Evolutionary conservation across 1,140 invertebrate species (phyloP), one percentile per base, ranked within the genome.

Genomic region (Monochamus saltuarius): DNA sequence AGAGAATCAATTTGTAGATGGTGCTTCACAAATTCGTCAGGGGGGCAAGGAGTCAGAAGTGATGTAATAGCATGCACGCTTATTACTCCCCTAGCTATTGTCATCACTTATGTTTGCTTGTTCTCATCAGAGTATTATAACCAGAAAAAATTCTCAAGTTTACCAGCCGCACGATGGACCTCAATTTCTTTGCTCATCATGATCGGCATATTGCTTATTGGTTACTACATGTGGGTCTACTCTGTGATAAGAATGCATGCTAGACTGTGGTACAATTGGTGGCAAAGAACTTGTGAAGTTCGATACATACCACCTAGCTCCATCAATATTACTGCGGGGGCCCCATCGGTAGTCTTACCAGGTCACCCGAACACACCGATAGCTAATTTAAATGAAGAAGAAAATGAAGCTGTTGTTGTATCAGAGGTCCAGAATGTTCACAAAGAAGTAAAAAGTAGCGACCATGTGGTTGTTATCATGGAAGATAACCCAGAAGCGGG

Each of bases 181-280:
- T 78, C 76, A 4, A 73, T 78, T 52, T 78, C 77, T 3, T 61
- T 81, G 14, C 56, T 81, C 17, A 64, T 77, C 10, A 78, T 81
- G 74, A 80, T 81, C 65, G 69, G 65, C 10, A 68, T 81, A 1
- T 71, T 82, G 64, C 67, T 82, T 7, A 70, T 80, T 43, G 80
- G 79, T 1, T 82, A 79, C 59, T 77, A 80, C 35, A 57, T 81
- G 13, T 81, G 80, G 80, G 75, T 78, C 46, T 80, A 78, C 49
- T 72, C 79, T 40, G 72, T 77, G 0, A 69, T 81, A 8, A 71
- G 79, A 34, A 76, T 80, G 64, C 80, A 82, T 59, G 75, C 80
- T 22, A 72, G 75, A 59, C 69, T 79, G 49, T 83, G 80, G 80
- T 81, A 79, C 61, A 77, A 78, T 54, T 83, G 80, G 79, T 81